These are phyloP conservation scores for Eulithis prunata DNA, from an alignment of 2,888 invertebrate genomes.

Conservation along the genomic window DNA sequence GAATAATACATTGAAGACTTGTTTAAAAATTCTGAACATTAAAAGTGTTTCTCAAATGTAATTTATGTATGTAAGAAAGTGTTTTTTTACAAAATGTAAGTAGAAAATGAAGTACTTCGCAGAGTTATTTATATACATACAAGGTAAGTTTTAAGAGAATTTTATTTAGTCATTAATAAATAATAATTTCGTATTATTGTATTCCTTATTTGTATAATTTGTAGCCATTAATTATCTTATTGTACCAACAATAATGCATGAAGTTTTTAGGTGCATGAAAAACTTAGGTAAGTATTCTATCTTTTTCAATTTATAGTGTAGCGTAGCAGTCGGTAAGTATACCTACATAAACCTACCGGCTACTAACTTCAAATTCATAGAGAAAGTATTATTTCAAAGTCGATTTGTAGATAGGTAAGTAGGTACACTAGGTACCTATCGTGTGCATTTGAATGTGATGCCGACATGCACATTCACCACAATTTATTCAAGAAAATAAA, in stretches of 20 bases:
- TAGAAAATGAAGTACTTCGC: no score
- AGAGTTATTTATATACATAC: no score
- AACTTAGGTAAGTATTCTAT: no score
- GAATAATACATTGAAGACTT: conserved; percentile 86
- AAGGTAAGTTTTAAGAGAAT: not conserved
- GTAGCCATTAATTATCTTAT: no score
- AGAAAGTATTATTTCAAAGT: conserved; percentile 9
- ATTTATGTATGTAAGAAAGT: conserved; percentile 37
- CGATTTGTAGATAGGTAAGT: conserved; percentile 1
- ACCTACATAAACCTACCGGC: no score
- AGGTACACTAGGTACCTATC: not conserved
- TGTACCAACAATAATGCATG: not conserved
- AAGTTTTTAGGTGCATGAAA: not conserved
- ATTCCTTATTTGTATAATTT: not conserved
- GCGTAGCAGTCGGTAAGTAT: no score
- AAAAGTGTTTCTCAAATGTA: conserved; percentile 89
- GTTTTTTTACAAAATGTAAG: no score
- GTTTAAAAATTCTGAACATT: conserved; percentile 86
- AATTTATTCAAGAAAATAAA: conserved; percentile 52
- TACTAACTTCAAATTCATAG: no score
- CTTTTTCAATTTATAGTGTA: no score
- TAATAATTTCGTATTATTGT: not conserved
- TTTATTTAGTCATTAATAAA: not conserved
- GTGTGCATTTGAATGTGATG: conserved; percentile 44
- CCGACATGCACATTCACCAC: conserved; percentile 43